These are phyloP conservation scores for Acanthurus leucopareius DNA, from an alignment of 2,797 vertebrate species.

Conservation along the genomic window DNA sequence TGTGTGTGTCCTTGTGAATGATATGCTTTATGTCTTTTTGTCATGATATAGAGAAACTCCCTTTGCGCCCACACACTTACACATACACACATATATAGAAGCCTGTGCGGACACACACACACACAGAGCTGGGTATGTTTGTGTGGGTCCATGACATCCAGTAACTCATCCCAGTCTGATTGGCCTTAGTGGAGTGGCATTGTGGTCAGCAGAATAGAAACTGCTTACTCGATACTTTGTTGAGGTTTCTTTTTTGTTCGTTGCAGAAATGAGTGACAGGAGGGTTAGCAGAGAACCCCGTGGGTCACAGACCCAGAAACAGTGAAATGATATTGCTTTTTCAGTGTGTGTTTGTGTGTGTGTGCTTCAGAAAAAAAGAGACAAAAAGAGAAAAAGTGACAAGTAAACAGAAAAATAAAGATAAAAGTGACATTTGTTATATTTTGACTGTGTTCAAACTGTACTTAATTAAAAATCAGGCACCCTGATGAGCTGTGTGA, in stretches of 20 bases:
- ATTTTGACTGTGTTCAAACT: neutral
- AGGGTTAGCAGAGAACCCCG: constrained; percentile 64
- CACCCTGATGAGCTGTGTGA: neutral
- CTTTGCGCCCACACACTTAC: neutral
- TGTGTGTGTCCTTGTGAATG: constrained; percentile 7
- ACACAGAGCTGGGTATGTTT: constrained; percentile 31
- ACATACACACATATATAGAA: constrained; percentile 9
- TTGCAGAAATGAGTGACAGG: constrained; percentile 81
- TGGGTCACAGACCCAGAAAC: constrained; percentile 64
- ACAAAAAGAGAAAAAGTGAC: constrained; percentile 13
- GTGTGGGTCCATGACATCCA: constrained; percentile 67
- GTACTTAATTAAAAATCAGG: neutral
- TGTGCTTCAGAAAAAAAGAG: neutral
- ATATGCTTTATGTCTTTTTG: constrained; percentile 26
- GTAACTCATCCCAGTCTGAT: constrained; percentile 75
- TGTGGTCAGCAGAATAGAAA: constrained; percentile 82
- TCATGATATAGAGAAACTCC: constrained; percentile 16
- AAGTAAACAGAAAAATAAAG: constrained; percentile 4
- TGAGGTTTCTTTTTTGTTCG: constrained; percentile 77
- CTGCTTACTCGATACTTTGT: constrained; percentile 73
- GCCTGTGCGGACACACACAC: constrained; percentile 9
- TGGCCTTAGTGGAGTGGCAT: constrained; percentile 60
- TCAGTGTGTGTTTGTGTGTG: constrained; percentile 41
- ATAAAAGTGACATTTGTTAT: neutral
- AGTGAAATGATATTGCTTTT: constrained; percentile 61